A percentile compares a stretch with the other conserved stretches of the same genome.
Conservation (phyloP, 2,797 vertebrate species). For the Bucorvus abyssinicus region DNA sequence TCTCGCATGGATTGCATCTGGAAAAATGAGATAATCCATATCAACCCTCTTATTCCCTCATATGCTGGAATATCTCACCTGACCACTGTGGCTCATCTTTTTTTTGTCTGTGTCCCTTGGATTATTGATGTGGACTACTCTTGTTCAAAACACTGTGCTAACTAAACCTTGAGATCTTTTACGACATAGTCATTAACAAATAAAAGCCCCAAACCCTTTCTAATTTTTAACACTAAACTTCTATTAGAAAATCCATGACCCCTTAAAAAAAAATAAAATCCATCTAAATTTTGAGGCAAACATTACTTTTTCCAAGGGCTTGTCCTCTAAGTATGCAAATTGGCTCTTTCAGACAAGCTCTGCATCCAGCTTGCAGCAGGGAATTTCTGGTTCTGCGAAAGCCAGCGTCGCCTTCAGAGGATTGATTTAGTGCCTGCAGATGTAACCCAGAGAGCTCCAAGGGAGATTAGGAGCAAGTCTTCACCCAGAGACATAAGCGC, state of each 20-base stretch:
- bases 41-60: neutral
- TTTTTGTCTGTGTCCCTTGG: neutral
- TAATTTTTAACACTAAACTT: neutral
- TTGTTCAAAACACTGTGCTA: neutral
- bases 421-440: neutral
- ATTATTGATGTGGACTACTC: neutral
- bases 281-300: neutral
- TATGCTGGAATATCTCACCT: neutral
- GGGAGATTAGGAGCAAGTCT: neutral
- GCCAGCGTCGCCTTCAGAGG: neutral
- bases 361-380: neutral
- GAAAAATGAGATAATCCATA: neutral
- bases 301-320: neutral
- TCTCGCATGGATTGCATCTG: neutral
- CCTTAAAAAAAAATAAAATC: neutral
- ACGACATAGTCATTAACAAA: neutral
- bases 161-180: neutral
- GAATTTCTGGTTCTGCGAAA: neutral
- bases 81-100: neutral
- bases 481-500: accelerated
- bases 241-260: neutral
- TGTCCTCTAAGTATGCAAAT: neutral
- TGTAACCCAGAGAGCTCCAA: neutral
- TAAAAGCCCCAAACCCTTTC: neutral
- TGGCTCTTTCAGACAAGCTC: neutral